Conservation (phyloP, 1,140 invertebrate species). For the Sarcophaga bullata region DNA sequence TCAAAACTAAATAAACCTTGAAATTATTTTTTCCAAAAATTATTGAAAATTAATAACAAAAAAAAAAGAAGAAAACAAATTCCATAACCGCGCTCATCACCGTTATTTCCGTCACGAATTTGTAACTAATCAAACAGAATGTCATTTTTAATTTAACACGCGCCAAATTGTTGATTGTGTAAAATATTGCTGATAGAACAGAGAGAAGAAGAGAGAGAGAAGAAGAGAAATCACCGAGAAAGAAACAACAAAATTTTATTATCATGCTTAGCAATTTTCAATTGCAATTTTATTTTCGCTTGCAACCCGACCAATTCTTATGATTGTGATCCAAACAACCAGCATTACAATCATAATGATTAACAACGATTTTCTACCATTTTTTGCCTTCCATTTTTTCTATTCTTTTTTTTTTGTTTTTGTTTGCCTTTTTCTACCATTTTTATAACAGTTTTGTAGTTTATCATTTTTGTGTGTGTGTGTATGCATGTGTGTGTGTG, state of each 20-base stretch:
- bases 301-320: neutral
- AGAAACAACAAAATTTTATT: conserved; percentile 12
- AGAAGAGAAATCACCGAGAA: neutral
- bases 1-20: too few species aligned
- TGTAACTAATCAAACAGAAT: conserved; percentile 39
- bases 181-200: neutral
- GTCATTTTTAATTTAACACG: conserved; percentile 40
- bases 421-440: neutral
- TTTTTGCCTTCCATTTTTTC: too few species aligned
- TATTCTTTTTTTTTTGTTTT: neutral
- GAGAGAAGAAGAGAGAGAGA: neutral
- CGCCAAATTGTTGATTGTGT: neutral
- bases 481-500: too few species aligned
- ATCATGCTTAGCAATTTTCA: conserved; percentile 26
- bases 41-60: too few species aligned
- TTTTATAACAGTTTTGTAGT: conserved; percentile 13
- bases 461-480: neutral
- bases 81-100: neutral
- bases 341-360: conserved; percentile 29
- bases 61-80: neutral
- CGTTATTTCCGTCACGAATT: conserved; percentile 29
- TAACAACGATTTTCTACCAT: conserved; percentile 20
- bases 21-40: too few species aligned
- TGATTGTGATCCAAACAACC: neutral
- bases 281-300: neutral